Base-by-base conservation (phyloP, 2,797 vertebrate species). In the Chaunax sp. region DNA sequence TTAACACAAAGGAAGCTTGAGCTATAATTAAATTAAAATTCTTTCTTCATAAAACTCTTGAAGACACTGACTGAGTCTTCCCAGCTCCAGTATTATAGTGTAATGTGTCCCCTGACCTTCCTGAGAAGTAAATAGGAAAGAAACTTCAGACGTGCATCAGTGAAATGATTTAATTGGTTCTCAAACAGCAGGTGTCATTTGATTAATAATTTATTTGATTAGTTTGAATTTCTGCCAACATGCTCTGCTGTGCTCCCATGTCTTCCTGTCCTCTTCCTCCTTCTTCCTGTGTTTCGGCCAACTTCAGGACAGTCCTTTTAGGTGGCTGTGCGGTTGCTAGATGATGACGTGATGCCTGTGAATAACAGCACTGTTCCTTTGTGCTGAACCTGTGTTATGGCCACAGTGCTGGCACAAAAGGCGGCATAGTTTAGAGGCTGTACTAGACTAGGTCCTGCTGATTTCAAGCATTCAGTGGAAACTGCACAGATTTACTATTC, bases 281-380 rank as follows among this genome's bases (percentile, higher is more conserved):
- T 44, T 46, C 35, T 51, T 49, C 47, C 45, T 16, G 23, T 72
- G 61, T 61, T 75, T 72, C 43, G 38, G 44, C 75, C 68, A 43
- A 9, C 47, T 63, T 70, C 58, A 71, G 75, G 69, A 71, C 78
- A 68, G 8, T 75, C 74, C 82, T 88, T 88, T 85, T 77, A 85
- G 72, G 72, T 86, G 57, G 45, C 76, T 0, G 33, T 64, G 66
- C 46, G 20, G 92, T 92, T 92, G 90, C 92, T 88, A 86, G 77
- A 89, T 69, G 75, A 90, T 61, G 54, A 45, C 12, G 15, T 45
- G 71, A 54, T 74, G 69, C 74, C 72, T 44, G 82, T 90, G 89
- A 92, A 92, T 85, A 89, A 82, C 82, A 82, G 74, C 63, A 58
- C 83, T 89, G 87, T 87, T 89, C 64, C 71, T 80, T 77, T 80